These are phyloP conservation scores for Bettongia penicillata DNA, from an alignment of 2,113 vertebrate species.

Conservation along the genomic window DNA sequence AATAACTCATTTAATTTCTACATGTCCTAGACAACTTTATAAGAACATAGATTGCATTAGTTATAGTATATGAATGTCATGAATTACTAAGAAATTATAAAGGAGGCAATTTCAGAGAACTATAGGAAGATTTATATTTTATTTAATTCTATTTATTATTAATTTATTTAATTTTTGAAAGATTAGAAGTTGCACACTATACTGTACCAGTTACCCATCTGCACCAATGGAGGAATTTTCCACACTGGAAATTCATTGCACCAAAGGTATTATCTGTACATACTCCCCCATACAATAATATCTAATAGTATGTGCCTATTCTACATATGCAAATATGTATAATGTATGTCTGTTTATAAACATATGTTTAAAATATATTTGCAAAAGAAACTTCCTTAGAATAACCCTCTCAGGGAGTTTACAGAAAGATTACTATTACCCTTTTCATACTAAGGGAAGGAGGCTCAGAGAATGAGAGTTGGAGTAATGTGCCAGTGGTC, in stretches of 20 bases:
- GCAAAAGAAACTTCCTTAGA: neutral
- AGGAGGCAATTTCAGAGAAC: neutral
- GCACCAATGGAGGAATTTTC: neutral
- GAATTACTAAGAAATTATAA: neutral
- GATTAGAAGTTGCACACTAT: neutral
- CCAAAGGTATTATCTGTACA: no score
- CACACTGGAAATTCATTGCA: neutral
- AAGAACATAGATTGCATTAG: neutral
- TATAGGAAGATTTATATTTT: neutral
- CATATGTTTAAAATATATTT: neutral
- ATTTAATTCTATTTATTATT: no score
- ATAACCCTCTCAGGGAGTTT: neutral
- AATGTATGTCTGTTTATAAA: neutral
- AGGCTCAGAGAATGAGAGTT: neutral
- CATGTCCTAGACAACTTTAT: neutral
- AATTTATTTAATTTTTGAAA: neutral
- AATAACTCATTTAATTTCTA: neutral
- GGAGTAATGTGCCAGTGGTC: neutral
- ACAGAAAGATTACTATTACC: neutral
- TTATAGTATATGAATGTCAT: neutral
- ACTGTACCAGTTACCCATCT: neutral
- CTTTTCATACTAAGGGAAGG: neutral
- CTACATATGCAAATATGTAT: neutral
- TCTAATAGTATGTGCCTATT: neutral
- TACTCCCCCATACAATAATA: neutral